A percentile compares a stretch with the other conserved stretches of the same genome.
Evolutionary conservation across 35 echinoderm and acorn worm species (phyloP).

Genomic region (Eucidaris tribuloides): DNA sequence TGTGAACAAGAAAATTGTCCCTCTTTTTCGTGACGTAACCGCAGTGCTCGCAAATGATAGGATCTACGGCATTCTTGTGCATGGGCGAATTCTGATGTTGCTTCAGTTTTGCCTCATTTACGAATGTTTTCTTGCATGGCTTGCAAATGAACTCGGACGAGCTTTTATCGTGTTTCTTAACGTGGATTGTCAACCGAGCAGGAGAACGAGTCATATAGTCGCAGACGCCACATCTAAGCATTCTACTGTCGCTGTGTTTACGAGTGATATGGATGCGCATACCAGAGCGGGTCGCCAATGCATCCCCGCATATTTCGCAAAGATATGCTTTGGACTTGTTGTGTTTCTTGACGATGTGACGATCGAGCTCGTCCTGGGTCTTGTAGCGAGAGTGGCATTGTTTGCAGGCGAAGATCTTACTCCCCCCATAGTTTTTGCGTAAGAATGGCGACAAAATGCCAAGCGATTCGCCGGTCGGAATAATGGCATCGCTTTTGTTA

Average conservation of each 20-base stretch:
- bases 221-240: slow-evolving; percentile 59
- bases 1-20: slow-evolving; percentile 93
- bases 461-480: slow-evolving; percentile 83
- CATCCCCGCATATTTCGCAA: slow-evolving; percentile 90
- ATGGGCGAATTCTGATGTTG: slow-evolving; percentile 70
- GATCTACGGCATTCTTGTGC: slow-evolving; percentile 81
- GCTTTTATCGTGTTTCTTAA: slow-evolving; percentile 44
- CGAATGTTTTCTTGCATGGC: slow-evolving; percentile 68
- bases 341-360: slow-evolving; percentile 86
- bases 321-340: slow-evolving; percentile 53
- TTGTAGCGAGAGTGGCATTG: slow-evolving; percentile 73
- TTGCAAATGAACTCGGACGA: slow-evolving; percentile 60
- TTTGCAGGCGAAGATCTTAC: slow-evolving; percentile 59
- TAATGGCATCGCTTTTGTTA: slow-evolving; percentile 86
- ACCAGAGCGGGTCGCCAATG: slow-evolving; percentile 61
- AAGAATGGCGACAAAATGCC: slow-evolving; percentile 86
- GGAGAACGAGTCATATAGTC: slow-evolving; percentile 68
- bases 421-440: slow-evolving; percentile 36
- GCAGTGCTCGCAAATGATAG: slow-evolving; percentile 77
- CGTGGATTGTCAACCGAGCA: slow-evolving; percentile 69
- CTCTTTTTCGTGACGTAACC: slow-evolving; percentile 92
- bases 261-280: slow-evolving; percentile 65
- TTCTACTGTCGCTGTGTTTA: slow-evolving; percentile 29
- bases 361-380: slow-evolving; percentile 55
- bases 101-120: slow-evolving; percentile 45